Evolutionary conservation across 2,113 vertebrate genomes (phyloP).

Genomic region (Grammomys dolichurus): DNA sequence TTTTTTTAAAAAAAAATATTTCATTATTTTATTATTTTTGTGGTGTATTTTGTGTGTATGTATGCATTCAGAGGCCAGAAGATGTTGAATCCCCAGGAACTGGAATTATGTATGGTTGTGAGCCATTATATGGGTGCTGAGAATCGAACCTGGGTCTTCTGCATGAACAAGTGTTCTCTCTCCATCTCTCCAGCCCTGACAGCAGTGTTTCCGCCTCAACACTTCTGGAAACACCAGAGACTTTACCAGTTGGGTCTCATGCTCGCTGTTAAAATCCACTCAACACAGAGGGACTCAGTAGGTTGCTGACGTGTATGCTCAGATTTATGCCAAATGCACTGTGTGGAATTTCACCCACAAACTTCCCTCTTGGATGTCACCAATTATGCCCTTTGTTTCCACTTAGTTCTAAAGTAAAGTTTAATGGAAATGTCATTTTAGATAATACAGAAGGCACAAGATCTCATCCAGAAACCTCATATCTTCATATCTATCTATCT

Average conservation of each 20-base stretch:
- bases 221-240: neutral
- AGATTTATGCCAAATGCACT: neutral
- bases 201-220: neutral
- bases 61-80: neutral
- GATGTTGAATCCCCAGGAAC: neutral
- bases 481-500: neutral
- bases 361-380: neutral
- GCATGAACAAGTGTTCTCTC: too few relatives aligned
- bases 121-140: neutral
- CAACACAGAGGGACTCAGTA: neutral
- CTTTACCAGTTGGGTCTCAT: neutral
- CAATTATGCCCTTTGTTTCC: neutral
- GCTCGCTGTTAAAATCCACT: too few relatives aligned
- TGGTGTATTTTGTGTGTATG: neutral
- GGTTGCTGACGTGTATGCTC: neutral
- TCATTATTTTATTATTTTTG: neutral
- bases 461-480: neutral
- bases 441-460: constrained; percentile 8
- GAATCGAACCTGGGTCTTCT: neutral
- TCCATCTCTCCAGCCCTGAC: neutral
- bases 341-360: neutral
- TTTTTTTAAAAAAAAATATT: neutral
- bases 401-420: constrained; percentile 48
- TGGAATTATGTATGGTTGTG: neutral
- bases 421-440: constrained; percentile 35